Base-by-base conservation (phyloP, 2,797 vertebrate species). In the Labeo calbasu region DNA sequence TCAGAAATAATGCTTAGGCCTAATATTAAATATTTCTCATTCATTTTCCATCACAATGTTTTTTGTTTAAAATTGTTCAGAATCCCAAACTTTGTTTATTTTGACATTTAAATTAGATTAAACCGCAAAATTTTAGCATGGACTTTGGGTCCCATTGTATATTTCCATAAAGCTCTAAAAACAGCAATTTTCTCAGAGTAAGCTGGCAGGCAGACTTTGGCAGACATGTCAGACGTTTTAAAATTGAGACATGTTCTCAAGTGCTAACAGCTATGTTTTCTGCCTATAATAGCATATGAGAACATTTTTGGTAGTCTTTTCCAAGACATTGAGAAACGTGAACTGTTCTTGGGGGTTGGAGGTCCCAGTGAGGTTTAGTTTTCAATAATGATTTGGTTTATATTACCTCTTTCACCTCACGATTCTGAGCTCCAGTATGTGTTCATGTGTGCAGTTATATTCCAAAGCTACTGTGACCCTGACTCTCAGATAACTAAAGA, bases 401-500 rank as follows among this genome's bases (percentile, higher is more conserved):
- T 68, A 40, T 73, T 25, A 50, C 11, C 40, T 36, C 69, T 76
- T 78, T 84, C 21, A 77, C 48, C 50, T 84, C 57, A 65, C 61
- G 46, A 46, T 65, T 80, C 75, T 66, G 32, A 57, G 17, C 32
- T 59, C 32, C 25, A 79, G 40, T 61, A 28, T 59, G 59, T 68
- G 76, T 70, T 40, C 72, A 46, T 82, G 71, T 46, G 25, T 40
- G 23, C 43, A 36, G 23, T 55, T 85, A 71, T 82, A 79, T 72
- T 85, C 43, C 46, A 48, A 71, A 81, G 32, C 72, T 59, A 57
- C 21, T 4, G 19, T 88, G 84, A 82, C 53, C 61, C 63, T 69
- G 79, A 73, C 28, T 36, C n/a, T 65, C 61, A 71, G 63, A 84
- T 87, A 84, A 85, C 80, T 66, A 36, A 82, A 82, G 61, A 87